phyloP scores from a whole-genome alignment of 2,113 vertebrate species.

The Carollia perspicillata region DNA sequence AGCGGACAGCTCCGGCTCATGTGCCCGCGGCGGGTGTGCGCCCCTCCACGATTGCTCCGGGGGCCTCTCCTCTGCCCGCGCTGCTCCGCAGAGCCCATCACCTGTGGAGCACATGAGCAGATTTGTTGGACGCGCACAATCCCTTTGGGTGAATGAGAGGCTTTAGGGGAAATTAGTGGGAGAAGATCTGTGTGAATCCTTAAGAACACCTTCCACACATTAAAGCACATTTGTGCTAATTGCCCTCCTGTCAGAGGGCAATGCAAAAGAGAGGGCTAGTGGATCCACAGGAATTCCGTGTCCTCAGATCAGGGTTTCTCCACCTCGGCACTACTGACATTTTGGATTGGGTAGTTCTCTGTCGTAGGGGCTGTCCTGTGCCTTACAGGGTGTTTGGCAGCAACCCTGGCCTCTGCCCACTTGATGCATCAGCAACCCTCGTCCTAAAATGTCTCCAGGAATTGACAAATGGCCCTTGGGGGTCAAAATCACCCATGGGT shows the following conservation, averaged over 20 bases:
- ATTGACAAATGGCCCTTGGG: neutral
- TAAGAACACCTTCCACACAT: neutral
- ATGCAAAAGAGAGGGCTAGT: neutral
- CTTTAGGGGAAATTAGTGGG: neutral
- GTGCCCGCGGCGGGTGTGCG: accelerated
- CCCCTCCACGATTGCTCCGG: accelerated
- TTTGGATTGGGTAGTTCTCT: neutral
- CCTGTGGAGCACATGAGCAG: neutral
- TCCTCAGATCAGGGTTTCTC: neutral
- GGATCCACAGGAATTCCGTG: neutral
- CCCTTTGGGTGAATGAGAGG: neutral
- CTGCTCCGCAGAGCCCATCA: accelerated
- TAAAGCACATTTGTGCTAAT: neutral
- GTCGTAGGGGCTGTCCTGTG: no score
- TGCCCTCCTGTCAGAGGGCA: neutral
- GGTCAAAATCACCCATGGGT: neutral
- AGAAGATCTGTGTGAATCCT: neutral
- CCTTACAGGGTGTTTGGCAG: neutral
- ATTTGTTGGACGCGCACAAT: neutral
- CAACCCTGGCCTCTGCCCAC: neutral
- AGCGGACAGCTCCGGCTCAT: accelerated
- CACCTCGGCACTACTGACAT: neutral
- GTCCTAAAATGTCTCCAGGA: neutral
- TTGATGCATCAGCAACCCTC: neutral
- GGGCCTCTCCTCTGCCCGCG: neutral